Evolutionary conservation across 30 jellyfish, hydroid and myxozoan genomes (phyloP), one percentile per base, ranked within the genome.

Genomic region (Pseudorhiza aurosa): DNA sequence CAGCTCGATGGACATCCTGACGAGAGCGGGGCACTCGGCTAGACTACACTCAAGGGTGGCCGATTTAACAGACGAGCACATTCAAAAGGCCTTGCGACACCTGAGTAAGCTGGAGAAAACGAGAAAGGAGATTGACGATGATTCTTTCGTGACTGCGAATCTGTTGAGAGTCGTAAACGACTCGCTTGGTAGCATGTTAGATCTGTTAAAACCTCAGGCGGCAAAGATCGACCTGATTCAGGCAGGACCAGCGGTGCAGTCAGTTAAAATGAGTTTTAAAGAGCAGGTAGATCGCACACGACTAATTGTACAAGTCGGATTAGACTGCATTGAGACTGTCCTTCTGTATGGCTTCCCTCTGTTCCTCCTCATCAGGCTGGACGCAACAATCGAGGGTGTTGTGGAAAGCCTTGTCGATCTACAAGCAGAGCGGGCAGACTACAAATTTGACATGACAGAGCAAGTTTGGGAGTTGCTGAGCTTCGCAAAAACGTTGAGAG

Each of bases 271-370:
- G 37, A 0, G 7, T 19, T 35, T 64, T 15, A 26, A 31, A 32
- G 77, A 64, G 77, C 77, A 64, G 21, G 11, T 64, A 33, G 36
- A 64, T 42, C 53, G 50, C 8, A 64, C 77, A 18, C 53, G 77
- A 33, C 59, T 64, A 2, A 31, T 8, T 36, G 10, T 64, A 25
- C 37, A 64, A 17, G 36, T 64, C 28, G 77, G 77, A 17, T n/a
- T 64, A 18, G 77, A 64, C 31, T 39, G 58, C 40, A 21, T 35
- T 6, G 77, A 64, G 0, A 30, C 77, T 3, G 77, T 36, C 1
- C 77, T 64, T 7, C 35, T 64, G 37, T 64, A 64, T 40, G 77
- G 77, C 19, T 31, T 64, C 17, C 77, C 77, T 1, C 35, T 64
- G 57, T 64, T 64, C 21, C 40, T 32, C 28, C 24, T 64, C 4